These are phyloP conservation scores for Spisula subtruncata DNA, from an alignment of 2,888 invertebrate species.

Conservation along the genomic window DNA sequence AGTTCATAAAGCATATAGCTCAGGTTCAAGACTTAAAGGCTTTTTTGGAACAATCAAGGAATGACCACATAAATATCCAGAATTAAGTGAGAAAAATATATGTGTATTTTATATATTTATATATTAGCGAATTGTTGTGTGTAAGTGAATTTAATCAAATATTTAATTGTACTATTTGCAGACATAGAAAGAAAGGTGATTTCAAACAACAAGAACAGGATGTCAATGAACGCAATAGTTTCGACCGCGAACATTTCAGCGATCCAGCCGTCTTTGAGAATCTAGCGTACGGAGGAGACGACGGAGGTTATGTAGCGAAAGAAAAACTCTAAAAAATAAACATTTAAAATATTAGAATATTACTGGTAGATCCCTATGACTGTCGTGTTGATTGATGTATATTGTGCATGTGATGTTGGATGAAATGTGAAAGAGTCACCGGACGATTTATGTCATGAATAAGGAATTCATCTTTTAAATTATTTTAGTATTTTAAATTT, in stretches of 20 bases:
- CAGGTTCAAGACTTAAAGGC: no score
- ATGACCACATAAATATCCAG: no score
- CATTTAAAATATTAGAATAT: not conserved
- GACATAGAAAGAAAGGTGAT: conserved; percentile 74
- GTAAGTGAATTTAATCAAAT: not conserved
- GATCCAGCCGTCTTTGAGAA: conserved; percentile 71
- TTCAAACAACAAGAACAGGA: conserved; percentile 71
- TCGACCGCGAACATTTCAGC: conserved; percentile 77
- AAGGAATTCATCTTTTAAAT: not conserved
- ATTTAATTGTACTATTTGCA: conserved; percentile 44
- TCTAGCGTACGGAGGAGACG: conserved; percentile 40
- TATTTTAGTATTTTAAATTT: not conserved
- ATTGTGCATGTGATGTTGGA: no score
- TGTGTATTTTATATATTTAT: no score
- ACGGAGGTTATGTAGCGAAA: not conserved
- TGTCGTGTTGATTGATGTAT: no score
- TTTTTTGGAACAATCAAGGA: no score
- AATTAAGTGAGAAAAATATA: no score
- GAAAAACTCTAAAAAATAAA: not conserved
- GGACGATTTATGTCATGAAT: no score
- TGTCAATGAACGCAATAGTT: conserved; percentile 68
- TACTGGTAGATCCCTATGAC: no score
- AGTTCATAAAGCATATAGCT: no score
- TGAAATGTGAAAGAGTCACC: no score
- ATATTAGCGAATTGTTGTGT: not conserved